Percentiles rank a stretch among this genome's conserved stretches.
Evolutionary conservation across 1,140 invertebrate genomes (phyloP).

Genomic region (Megalopta genalis): DNA sequence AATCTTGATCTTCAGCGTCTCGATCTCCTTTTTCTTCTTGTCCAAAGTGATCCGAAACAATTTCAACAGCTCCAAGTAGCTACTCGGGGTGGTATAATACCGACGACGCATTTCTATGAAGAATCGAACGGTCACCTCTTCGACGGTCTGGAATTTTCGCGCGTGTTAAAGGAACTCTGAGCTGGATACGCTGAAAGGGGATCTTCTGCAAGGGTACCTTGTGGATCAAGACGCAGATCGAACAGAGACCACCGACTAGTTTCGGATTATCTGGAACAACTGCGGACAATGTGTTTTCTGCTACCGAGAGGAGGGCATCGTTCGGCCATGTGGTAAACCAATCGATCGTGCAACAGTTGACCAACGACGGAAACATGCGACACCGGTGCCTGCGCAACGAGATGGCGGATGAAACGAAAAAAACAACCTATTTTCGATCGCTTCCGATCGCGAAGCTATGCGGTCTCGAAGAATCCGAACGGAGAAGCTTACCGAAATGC

Average conservation of each 20-base stretch:
- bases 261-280: conserved; percentile 74
- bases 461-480: not conserved
- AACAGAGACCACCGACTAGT: conserved; percentile 82
- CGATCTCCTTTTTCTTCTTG: conserved; percentile 85
- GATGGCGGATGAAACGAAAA: too few relatives aligned
- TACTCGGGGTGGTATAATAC: conserved; percentile 94
- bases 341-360: conserved; percentile 96
- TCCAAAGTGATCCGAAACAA: conserved; percentile 86
- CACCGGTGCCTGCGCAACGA: conserved; percentile 83
- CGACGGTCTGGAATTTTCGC: conserved; percentile 83
- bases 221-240: conserved; percentile 89
- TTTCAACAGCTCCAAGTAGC: conserved; percentile 92
- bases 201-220: conserved; percentile 76
- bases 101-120: conserved; percentile 90
- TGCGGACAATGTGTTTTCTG: conserved; percentile 81
- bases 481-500: conserved; percentile 84
- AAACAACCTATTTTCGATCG: too few relatives aligned
- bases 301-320: conserved; percentile 92
- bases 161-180: too few relatives aligned
- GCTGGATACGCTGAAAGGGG: too few relatives aligned
- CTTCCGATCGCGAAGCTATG: too few relatives aligned
- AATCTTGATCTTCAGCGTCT: conserved; percentile 85
- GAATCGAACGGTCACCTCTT: conserved; percentile 86
- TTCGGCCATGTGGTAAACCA: conserved; percentile 96
- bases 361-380: conserved; percentile 93